These are phyloP conservation scores for Agelas oroides DNA, from an alignment of 37 sponge, comb jelly and placozoan genomes.

Conservation along the genomic window DNA sequence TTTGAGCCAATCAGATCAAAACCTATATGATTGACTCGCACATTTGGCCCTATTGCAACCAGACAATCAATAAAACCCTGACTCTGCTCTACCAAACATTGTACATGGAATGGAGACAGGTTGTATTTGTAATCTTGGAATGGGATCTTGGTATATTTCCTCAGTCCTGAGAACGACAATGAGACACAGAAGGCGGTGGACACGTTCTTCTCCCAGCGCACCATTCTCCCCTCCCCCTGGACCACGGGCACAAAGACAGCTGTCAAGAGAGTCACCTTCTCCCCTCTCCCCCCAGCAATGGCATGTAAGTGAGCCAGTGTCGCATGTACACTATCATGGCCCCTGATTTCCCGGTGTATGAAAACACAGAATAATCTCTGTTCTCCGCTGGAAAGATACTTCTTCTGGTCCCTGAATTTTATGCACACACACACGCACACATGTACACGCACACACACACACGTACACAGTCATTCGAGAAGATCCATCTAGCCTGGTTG, in stretches of 20 bases:
- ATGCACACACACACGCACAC: no score
- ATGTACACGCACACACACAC: background rate
- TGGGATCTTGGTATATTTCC: background rate
- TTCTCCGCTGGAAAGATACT: no score
- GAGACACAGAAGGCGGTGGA: slow-evolving; percentile 58
- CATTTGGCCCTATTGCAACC: no score
- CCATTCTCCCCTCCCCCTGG: slow-evolving; percentile 81
- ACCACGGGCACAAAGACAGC: background rate
- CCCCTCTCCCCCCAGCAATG: slow-evolving; percentile 66
- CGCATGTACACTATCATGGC: slow-evolving; percentile 11
- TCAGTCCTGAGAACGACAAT: slow-evolving; percentile 53
- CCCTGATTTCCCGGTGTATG: background rate
- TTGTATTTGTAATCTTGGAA: background rate
- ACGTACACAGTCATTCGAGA: slow-evolving; percentile 21
- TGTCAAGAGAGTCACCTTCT: slow-evolving; percentile 75
- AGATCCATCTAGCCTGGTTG: slow-evolving; percentile 35
- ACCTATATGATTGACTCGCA: no score
- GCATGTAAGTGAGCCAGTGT: slow-evolving; percentile 59
- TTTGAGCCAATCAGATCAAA: no score
- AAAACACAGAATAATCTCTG: no score
- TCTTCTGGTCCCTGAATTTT: no score
- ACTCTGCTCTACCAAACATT: no score
- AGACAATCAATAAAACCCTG: no score
- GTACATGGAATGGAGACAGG: no score
- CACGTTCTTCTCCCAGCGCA: slow-evolving; percentile 73